phyloP scores from a whole-genome alignment of 2,113 vertebrate genomes.

The Columba janthina region DNA sequence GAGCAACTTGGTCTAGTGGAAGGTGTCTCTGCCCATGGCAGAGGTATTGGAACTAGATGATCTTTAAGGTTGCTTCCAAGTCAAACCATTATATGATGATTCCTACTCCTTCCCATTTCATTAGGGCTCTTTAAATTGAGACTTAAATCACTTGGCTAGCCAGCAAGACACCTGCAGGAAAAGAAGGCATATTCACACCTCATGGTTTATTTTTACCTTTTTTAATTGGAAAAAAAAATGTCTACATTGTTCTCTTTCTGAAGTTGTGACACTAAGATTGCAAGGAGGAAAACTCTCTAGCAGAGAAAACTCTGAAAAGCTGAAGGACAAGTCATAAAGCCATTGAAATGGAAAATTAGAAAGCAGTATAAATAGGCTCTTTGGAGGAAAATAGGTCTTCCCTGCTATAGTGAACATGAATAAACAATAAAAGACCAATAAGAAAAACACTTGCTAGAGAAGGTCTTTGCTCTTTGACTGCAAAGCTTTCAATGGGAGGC shows the following conservation, averaged over 20 bases:
- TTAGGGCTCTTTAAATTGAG: neutral
- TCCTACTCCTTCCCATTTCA: neutral
- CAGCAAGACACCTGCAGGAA: neutral
- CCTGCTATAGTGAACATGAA: constrained; percentile 55
- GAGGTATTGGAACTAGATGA: too few species aligned
- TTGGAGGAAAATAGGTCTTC: constrained; percentile 67
- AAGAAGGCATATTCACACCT: neutral
- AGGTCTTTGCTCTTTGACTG: neutral
- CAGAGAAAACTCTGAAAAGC: constrained; percentile 4
- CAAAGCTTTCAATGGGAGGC: neutral
- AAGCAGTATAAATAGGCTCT: constrained; percentile 58
- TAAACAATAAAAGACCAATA: constrained; percentile 65
- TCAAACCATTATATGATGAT: neutral
- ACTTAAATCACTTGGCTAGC: neutral
- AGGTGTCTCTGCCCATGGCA: too few species aligned
- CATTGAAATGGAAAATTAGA: constrained; percentile 75
- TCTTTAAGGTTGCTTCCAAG: too few species aligned
- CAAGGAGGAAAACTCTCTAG: neutral
- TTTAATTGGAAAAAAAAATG: neutral
- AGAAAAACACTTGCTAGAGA: neutral
- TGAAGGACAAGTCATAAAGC: constrained; percentile 64
- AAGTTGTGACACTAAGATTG: neutral
- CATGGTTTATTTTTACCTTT: neutral
- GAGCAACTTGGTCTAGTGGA: too few species aligned
- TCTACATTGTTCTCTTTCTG: neutral